These are phyloP conservation scores for Coelinius sp. DNA, from an alignment of 2,888 invertebrate genomes.

Conservation along the genomic window DNA sequence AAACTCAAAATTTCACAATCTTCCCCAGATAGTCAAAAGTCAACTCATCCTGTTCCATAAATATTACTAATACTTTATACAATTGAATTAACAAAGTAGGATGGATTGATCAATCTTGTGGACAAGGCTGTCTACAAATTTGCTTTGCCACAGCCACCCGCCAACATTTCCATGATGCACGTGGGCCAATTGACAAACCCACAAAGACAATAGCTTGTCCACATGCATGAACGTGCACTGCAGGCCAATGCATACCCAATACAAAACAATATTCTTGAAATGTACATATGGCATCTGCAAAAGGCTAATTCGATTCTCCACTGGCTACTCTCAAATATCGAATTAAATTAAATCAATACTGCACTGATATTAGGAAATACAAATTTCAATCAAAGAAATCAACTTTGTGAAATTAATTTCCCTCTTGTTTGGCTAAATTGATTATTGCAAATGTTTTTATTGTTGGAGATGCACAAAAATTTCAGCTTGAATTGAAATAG, in stretches of 20 bases:
- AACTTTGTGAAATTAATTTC: no score
- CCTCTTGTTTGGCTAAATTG: no score
- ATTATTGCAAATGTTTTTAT: no score
- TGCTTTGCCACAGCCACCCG: slow-evolving; percentile 44
- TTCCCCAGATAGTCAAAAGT: no score
- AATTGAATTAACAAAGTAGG: slow-evolving; percentile 22
- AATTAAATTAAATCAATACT: no score
- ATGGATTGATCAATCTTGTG: slow-evolving; percentile 46
- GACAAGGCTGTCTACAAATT: slow-evolving; percentile 44
- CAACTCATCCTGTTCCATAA: no score
- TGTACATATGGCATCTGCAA: neutral
- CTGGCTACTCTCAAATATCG: no score
- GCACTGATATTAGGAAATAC: no score
- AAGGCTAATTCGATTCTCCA: neutral
- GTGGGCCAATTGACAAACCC: slow-evolving; percentile 25
- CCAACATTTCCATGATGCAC: slow-evolving; percentile 38
- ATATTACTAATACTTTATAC: neutral
- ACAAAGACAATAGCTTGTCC: slow-evolving; percentile 25
- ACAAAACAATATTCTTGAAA: slow-evolving; percentile 20
- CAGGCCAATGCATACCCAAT: slow-evolving; percentile 2
- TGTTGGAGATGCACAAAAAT: no score
- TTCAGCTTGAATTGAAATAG: no score
- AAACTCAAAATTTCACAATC: no score
- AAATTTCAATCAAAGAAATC: no score
- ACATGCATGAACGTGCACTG: slow-evolving; percentile 13